phyloP scores from a whole-genome alignment of 1,140 invertebrate species.

The Tetranychus cinnabarinus region DNA sequence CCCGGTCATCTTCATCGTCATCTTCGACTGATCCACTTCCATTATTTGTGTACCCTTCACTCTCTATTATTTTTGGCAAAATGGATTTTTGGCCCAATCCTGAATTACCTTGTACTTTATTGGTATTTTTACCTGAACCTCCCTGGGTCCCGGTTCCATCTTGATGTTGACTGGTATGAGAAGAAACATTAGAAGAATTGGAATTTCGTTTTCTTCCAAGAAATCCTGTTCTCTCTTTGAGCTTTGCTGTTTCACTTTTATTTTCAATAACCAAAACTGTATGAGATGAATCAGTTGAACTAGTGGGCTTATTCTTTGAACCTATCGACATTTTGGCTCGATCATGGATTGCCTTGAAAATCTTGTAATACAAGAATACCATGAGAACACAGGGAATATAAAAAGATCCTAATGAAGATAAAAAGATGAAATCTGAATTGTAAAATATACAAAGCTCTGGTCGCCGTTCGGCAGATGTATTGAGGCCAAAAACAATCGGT shows the following conservation, averaged over 20 bases:
- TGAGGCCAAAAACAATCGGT: slow-evolving; percentile 83
- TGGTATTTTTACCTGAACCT: background rate
- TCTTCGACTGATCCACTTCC: slow-evolving; percentile 8
- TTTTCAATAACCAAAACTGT: slow-evolving; percentile 5
- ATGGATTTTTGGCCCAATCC: too few species aligned
- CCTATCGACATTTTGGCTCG: slow-evolving; percentile 34
- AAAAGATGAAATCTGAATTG: slow-evolving; percentile 92
- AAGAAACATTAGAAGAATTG: too few species aligned
- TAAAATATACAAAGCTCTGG: slow-evolving; percentile 57
- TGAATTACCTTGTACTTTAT: background rate
- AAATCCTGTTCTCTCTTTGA: background rate
- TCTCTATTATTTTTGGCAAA: background rate
- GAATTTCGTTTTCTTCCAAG: background rate
- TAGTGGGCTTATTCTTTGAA: slow-evolving; percentile 14
- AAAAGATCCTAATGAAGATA: slow-evolving; percentile 91
- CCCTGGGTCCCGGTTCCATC: background rate
- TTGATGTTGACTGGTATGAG: background rate
- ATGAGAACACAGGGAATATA: slow-evolving; percentile 98
- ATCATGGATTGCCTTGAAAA: slow-evolving; percentile 69
- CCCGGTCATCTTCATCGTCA: slow-evolving; percentile 12
- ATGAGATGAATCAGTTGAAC: background rate
- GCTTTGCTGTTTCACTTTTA: background rate
- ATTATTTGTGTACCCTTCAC: slow-evolving; percentile 2
- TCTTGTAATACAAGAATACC: slow-evolving; percentile 94
- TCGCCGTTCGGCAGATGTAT: slow-evolving; percentile 39